Evolutionary conservation across 1,140 invertebrate genomes (phyloP).

Genomic region (Drosophila sproati): DNA sequence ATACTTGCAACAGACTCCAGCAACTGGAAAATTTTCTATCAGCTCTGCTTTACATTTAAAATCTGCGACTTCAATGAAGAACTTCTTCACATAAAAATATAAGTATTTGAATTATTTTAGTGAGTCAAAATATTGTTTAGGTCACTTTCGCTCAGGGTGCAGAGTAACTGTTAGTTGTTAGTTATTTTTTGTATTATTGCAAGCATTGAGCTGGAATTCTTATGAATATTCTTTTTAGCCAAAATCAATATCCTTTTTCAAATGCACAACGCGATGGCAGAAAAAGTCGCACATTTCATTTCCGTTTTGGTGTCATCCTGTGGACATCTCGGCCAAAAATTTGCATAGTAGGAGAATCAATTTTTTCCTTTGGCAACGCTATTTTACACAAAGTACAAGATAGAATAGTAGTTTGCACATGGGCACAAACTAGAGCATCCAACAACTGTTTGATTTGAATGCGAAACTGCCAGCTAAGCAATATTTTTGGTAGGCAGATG

Average conservation of each 20-base stretch:
- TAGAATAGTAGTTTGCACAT: constrained; percentile 44
- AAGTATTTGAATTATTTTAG: too few relatives aligned
- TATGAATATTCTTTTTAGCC: constrained; percentile 28
- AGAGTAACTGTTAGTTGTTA: background rate
- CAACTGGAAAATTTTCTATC: too few relatives aligned
- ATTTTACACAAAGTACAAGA: constrained; percentile 36
- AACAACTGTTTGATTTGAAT: constrained; percentile 45
- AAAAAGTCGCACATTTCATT: constrained; percentile 69
- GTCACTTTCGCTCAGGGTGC: background rate
- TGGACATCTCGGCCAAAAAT: constrained; percentile 44
- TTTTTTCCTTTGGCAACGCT: constrained; percentile 18
- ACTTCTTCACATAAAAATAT: too few relatives aligned
- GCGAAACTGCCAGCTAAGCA: constrained; percentile 7
- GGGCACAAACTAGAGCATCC: constrained; percentile 5
- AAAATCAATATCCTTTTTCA: constrained; percentile 63
- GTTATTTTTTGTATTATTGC: constrained; percentile 1
- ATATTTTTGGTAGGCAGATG: constrained; percentile 20
- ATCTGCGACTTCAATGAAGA: too few relatives aligned
- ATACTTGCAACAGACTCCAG: too few relatives aligned
- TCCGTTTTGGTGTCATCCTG: constrained; percentile 52
- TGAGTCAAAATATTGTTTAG: too few relatives aligned
- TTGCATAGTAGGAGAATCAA: constrained; percentile 30
- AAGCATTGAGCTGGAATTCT: constrained; percentile 9
- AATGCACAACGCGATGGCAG: constrained; percentile 25
- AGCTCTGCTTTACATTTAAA: too few relatives aligned